phyloP scores from a whole-genome alignment of 2,797 vertebrate species.

The Petrocephalus sullivani region DNA sequence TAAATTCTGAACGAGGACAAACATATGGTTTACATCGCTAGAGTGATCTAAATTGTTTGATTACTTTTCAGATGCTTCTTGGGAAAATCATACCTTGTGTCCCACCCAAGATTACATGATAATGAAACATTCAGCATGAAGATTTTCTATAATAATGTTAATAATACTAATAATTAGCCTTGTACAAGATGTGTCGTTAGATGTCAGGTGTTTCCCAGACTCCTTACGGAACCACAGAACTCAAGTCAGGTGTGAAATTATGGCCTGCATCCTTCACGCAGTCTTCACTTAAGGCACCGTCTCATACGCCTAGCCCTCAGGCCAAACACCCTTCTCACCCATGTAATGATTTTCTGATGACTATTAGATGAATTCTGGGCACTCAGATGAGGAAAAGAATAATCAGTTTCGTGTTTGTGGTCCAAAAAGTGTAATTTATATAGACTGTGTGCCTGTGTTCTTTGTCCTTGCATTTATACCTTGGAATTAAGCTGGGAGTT shows the following conservation, averaged over 20 bases:
- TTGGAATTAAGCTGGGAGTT: neutral
- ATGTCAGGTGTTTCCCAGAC: neutral
- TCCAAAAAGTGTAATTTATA: neutral
- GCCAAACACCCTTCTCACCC: neutral
- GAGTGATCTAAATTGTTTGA: neutral
- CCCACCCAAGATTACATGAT: neutral
- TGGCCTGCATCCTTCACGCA: neutral
- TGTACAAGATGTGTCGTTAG: neutral
- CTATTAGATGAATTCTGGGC: neutral
- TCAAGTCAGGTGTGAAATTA: neutral
- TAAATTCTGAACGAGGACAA: neutral
- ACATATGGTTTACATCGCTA: neutral
- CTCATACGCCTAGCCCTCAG: neutral
- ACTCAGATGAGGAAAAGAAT: neutral
- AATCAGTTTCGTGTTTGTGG: neutral
- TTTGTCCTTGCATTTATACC: neutral
- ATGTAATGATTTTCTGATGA: conserved; percentile 4
- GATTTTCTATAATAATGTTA: neutral
- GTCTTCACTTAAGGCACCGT: neutral
- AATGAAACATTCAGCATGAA: neutral
- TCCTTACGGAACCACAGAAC: neutral
- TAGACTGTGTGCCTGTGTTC: neutral
- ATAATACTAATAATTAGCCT: neutral
- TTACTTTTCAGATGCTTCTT: neutral
- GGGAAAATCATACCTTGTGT: neutral